Base-by-base conservation (phyloP, 2,113 vertebrate species). In the Porphyrio hochstetteri region DNA sequence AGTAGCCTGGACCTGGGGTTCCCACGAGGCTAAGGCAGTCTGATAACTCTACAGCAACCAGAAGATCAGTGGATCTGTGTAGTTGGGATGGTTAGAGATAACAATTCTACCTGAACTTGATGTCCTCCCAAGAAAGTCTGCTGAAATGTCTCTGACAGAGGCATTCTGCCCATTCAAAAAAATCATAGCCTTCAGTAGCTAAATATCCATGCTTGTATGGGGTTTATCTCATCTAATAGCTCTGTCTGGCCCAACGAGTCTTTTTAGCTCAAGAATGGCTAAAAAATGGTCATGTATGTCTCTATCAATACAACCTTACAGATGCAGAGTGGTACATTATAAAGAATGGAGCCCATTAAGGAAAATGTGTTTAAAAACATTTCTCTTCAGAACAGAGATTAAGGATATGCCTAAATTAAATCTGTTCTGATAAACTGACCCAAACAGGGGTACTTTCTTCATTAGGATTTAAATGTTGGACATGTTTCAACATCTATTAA, bases 141-240 rank as follows among this genome's bases (percentile, higher is more conserved):
- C n/a, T 42, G 44, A 80, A 80, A 77, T 15, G 3, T 20, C 55
- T 85, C 75, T 63, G 31, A 61, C 9, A 59, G 50, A 91, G 24
- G 25, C 0, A 2, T 20, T 48, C 8, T n/a, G 16, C 4, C 21
- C 27, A 23, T 42, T 59, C 5, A 5, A 48, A 48, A 46, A 29
- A 18, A 56, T 18, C 2, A 12, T 5, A 6, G 31, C 16, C 27
- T 87, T 88, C 59, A 70, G 42, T 36, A 71, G n/a, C n/a, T 68
- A 31, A 65, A 57, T 29, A 50, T 35, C 24, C 11, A 10, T 61
- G 15, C 69, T 72, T 84, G 4, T 40, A 21, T 33, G n/a, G 7
- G 10, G 23, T 56, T 94, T 86, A 16, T 40, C 18, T 86, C 14
- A 38, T 14, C 29, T 52, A 40, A 70, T 14, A 59, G 7, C 53